phyloP scores from a whole-genome alignment of 2,113 vertebrate species.

The Oncorhynchus kisutch region DNA sequence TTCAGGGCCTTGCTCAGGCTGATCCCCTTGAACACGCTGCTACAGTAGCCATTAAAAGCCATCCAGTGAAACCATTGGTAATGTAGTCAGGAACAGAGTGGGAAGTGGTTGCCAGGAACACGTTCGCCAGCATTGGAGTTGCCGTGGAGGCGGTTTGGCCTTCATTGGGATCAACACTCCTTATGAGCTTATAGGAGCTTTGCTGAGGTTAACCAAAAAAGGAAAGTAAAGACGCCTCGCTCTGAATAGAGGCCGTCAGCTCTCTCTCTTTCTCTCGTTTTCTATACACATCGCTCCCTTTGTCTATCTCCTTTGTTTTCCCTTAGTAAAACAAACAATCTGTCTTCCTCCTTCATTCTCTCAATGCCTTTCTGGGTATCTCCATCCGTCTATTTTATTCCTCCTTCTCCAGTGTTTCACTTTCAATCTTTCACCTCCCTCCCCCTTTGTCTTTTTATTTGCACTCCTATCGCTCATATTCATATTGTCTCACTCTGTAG shows the following conservation, averaged over 20 bases:
- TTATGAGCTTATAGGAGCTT: constrained; percentile 72
- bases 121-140: constrained; percentile 23
- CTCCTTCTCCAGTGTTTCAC: not conserved
- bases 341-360: not conserved
- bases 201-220: constrained; percentile 70
- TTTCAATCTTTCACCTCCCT: not conserved
- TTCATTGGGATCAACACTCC: constrained; percentile 53
- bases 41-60: not conserved
- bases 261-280: not conserved
- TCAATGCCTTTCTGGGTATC: not conserved
- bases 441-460: not conserved
- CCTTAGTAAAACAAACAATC: too few relatives aligned
- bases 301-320: not conserved
- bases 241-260: constrained; percentile 59
- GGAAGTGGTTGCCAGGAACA: constrained; percentile 16
- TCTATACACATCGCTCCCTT: not conserved
- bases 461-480: too few relatives aligned
- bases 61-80: not conserved
- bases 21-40: too few relatives aligned
- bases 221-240: constrained; percentile 65
- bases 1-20: too few relatives aligned
- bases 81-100: constrained; percentile 5
- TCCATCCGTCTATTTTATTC: not conserved
- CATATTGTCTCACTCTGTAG: not conserved
- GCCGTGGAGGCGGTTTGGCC: constrained; percentile 30